Conservation (phyloP, 2,888 invertebrate species). For the Gonocerus acuteangulatus region DNA sequence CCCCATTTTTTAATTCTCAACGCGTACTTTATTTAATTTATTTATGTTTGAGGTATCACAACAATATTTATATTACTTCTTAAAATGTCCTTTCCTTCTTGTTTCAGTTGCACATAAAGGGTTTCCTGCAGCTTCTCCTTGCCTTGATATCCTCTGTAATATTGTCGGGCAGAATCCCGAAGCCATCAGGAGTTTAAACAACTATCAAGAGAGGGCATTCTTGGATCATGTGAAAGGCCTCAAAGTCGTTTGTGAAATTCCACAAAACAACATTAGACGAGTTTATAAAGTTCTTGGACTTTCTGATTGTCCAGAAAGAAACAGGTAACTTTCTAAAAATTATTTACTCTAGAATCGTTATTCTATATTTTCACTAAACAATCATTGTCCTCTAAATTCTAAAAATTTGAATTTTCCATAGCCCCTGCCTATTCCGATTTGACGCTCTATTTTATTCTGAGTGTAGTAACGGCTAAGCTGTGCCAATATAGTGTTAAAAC, state of each 20-base stretch:
- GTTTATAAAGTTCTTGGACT: slow-evolving; percentile 47
- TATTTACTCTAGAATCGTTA: not conserved
- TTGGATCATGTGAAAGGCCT: slow-evolving; percentile 44
- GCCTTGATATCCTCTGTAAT: not conserved
- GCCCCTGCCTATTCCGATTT: too few species aligned
- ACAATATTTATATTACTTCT: too few species aligned
- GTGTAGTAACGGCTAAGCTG: too few species aligned
- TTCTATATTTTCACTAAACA: too few species aligned
- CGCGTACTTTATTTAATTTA: too few species aligned
- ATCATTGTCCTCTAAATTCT: too few species aligned
- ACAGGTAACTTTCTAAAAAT: slow-evolving; percentile 35
- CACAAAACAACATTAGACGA: slow-evolving; percentile 44
- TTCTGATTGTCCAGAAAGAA: slow-evolving; percentile 31
- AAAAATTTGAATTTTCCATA: too few species aligned
- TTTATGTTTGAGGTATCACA: too few species aligned
- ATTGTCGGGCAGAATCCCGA: not conserved
- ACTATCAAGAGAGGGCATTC: not conserved
- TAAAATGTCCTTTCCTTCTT: not conserved
- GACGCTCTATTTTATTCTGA: too few species aligned
- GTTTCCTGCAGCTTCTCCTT: slow-evolving; percentile 51
- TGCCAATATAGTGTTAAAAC: too few species aligned
- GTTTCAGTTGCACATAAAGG: slow-evolving; percentile 65
- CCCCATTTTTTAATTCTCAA: too few species aligned
- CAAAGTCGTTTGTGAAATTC: slow-evolving; percentile 47
- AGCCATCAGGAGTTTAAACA: not conserved